phyloP scores from a whole-genome alignment of 2,113 vertebrate species.

The Mixornis gularis region DNA sequence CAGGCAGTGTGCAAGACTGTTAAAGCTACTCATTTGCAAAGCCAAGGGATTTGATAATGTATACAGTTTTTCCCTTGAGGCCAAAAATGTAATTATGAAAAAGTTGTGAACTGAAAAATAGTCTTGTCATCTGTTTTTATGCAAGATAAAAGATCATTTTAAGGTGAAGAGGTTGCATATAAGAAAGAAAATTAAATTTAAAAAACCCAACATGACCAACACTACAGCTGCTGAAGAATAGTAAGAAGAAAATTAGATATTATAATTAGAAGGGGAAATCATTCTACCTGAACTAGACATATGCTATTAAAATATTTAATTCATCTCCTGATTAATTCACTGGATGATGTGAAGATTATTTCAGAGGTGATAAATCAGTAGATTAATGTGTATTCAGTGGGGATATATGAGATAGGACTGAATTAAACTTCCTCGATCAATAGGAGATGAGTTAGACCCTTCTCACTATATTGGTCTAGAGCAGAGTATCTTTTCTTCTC shows the following conservation, averaged over 20 bases:
- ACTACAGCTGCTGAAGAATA: neutral
- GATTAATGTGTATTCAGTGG: slow-evolving; percentile 7
- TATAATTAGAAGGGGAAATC: slow-evolving; percentile 30
- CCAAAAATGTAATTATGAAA: slow-evolving; percentile 70
- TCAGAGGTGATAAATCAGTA: slow-evolving; percentile 2
- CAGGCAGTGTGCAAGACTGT: neutral
- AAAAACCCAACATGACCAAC: neutral
- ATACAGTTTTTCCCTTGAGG: slow-evolving; percentile 54
- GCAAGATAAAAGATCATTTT: slow-evolving; percentile 60
- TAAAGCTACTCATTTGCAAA: slow-evolving; percentile 16
- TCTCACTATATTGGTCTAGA: neutral
- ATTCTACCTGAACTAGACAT: slow-evolving; percentile 37
- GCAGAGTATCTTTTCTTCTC: neutral
- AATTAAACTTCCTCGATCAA: neutral
- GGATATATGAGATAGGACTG: neutral
- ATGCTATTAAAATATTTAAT: slow-evolving; percentile 52
- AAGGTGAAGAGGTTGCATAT: slow-evolving; percentile 56
- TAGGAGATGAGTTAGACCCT: neutral
- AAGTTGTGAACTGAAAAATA: slow-evolving; percentile 58
- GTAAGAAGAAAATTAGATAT: slow-evolving; percentile 53
- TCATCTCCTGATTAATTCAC: slow-evolving; percentile 39
- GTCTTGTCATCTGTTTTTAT: slow-evolving; percentile 58
- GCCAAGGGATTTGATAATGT: slow-evolving; percentile 58
- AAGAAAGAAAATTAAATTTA: slow-evolving; percentile 54
- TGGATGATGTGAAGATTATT: slow-evolving; percentile 29